Conservation (phyloP, 2,113 vertebrate species). For the Forbesichthys papilliferus region DNA sequence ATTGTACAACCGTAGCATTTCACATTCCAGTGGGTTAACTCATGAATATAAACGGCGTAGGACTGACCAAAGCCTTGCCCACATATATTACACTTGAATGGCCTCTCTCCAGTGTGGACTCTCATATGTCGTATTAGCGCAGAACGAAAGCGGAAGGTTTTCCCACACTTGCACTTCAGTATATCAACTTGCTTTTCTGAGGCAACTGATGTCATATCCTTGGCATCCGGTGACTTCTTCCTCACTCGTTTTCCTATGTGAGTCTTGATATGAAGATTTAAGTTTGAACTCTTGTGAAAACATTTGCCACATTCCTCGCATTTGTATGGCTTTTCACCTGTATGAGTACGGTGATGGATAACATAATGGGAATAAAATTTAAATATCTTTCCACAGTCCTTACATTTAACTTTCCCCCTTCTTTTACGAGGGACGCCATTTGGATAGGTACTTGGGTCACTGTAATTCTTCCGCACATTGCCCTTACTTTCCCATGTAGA, state of each 20-base stretch:
- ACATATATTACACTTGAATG: constrained; percentile 77
- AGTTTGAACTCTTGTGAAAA: constrained; percentile 76
- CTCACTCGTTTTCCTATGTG: constrained; percentile 51
- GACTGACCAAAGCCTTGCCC: constrained; percentile 75
- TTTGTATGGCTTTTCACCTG: constrained; percentile 75
- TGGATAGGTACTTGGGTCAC: neutral
- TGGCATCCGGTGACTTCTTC: constrained; percentile 13
- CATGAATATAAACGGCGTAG: constrained; percentile 73
- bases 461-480: too few species aligned
- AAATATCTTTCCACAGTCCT: constrained; percentile 64
- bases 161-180: constrained; percentile 69
- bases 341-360: constrained; percentile 76
- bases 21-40: constrained; percentile 76
- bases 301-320: constrained; percentile 72
- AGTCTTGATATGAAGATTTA: constrained; percentile 72
- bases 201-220: neutral
- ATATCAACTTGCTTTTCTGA: constrained; percentile 31
- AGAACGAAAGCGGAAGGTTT: constrained; percentile 70
- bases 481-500: neutral
- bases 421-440: constrained; percentile 35
- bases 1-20: constrained; percentile 76
- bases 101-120: constrained; percentile 78
- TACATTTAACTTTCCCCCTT: constrained; percentile 66
- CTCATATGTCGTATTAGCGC: constrained; percentile 74
- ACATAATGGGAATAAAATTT: constrained; percentile 74